Base-by-base conservation (phyloP, 2,888 invertebrate genomes). In the Drosophila aldrichi region DNA sequence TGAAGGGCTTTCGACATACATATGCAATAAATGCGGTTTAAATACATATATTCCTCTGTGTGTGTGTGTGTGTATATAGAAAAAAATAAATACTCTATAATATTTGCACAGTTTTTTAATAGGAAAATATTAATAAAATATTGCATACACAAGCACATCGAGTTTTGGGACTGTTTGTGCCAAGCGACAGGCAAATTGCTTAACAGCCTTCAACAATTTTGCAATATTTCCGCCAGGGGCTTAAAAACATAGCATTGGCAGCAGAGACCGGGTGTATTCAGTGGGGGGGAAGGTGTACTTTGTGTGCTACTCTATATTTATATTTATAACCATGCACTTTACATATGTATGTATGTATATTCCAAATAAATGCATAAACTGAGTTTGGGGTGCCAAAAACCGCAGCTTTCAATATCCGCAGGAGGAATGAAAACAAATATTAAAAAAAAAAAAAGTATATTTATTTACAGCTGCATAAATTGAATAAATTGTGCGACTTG, bases 251-350 rank as follows among this genome's bases (percentile, higher is more conserved):
- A 10, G 48, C 25, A 25, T 44, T 25, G 8, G 25, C 10, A 25
- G 3, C 18, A 8, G 7, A 2, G 22, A 3, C 1, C 18, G 38
- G 20, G 20, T 40, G 25, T 29, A 18, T 29, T 29, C 49, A 18
- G 49, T 49, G 51, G 36, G 52, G 12, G 36, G 32, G 49, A 18
- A 4, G 25, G 7, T 10, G 9, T 52, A 25, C 54, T 44, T 38
- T 62, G 34, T 55, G 40, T 44, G 62, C 63, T 64, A 55, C 57
- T 67, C 46, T 51, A 61, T 81, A 82, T 81, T 81, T 87, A 84
- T 89, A 89, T 87, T 89, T 89, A 89, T 87, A 79, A 57, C 81
- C 81, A 89, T 87, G 77, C 70, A 86, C 76, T 82, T 85, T 81
- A 8, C 48, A 82, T 76, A 81, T 29, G 6, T 29, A 29, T 29